Conservation (phyloP, 1,140 invertebrate species). For the Heliconius eleuchia region DNA sequence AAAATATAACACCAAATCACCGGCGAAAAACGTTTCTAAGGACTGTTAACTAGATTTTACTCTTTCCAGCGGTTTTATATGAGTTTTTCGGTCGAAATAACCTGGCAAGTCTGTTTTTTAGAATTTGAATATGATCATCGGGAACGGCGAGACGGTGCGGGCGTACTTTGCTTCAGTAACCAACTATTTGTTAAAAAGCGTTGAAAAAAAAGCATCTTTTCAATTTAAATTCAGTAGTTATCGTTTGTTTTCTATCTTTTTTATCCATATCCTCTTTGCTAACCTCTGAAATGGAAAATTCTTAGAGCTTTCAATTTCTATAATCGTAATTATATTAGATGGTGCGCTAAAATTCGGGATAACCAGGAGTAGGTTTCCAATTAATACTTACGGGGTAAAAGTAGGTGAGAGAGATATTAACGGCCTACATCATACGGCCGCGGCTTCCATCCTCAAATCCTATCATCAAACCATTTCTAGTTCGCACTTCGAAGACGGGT, state of each 20-base stretch:
- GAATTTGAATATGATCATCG: neutral
- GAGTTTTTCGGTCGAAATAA: constrained; percentile 10
- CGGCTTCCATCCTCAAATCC: no score
- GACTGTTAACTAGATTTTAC: constrained; percentile 13
- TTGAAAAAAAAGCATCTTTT: neutral
- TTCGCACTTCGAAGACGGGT: no score
- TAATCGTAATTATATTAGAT: neutral
- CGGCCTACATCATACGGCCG: no score
- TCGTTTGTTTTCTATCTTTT: neutral
- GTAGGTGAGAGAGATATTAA: no score
- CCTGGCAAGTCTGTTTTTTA: constrained; percentile 1
- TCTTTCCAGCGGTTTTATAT: neutral
- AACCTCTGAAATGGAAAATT: neutral
- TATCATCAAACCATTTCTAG: no score
- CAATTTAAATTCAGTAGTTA: constrained; percentile 2
- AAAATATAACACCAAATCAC: constrained; percentile 14
- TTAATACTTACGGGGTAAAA: no score
- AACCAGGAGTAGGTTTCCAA: no score
- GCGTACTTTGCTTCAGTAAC: neutral
- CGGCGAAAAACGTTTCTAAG: neutral
- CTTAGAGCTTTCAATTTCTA: neutral
- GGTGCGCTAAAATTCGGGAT: neutral
- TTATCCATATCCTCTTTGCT: neutral
- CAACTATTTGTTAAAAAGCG: neutral
- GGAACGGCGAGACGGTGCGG: neutral